Conservation (phyloP, 1,140 invertebrate species). For the Aphaenogaster rudis region DNA sequence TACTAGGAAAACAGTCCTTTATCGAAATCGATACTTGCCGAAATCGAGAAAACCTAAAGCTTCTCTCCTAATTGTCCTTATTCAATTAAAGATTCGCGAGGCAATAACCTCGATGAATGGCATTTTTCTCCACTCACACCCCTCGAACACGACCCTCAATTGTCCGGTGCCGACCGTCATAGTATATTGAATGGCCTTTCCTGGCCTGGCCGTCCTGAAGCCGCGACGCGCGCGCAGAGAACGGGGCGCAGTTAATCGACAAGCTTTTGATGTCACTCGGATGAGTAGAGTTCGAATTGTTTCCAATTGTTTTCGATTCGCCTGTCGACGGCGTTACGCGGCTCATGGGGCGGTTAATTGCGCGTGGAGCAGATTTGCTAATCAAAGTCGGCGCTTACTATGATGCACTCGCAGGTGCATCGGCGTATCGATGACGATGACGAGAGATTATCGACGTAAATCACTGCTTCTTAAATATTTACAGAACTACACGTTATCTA, state of each 20-base stretch:
- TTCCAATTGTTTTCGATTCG: slow-evolving; percentile 56
- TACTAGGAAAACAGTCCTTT: not conserved
- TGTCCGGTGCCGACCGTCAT: not conserved
- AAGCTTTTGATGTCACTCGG: slow-evolving; percentile 53
- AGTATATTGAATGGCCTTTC: slow-evolving; percentile 24
- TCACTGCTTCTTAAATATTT: not conserved
- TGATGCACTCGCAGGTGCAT: not conserved
- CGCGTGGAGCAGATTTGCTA: slow-evolving; percentile 22
- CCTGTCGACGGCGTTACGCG: slow-evolving; percentile 7
- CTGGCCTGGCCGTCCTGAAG: not conserved
- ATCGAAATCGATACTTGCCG: not conserved
- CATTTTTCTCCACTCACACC: slow-evolving; percentile 17
- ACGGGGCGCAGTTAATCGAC: slow-evolving; percentile 16
- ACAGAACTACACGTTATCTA: not conserved
- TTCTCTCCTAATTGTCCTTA: not conserved
- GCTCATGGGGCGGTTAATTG: slow-evolving; percentile 63
- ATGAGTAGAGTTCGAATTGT: slow-evolving; percentile 40
- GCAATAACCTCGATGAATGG: slow-evolving; percentile 31
- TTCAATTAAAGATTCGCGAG: slow-evolving; percentile 38
- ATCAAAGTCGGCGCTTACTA: slow-evolving; percentile 21
- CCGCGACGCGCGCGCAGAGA: not conserved
- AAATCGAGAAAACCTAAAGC: not conserved
- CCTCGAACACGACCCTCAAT: slow-evolving; percentile 34
- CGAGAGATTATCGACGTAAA: not conserved
- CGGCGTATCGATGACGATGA: not conserved